phyloP scores from a whole-genome alignment of 2,113 vertebrate genomes.

The Rana temporaria region DNA sequence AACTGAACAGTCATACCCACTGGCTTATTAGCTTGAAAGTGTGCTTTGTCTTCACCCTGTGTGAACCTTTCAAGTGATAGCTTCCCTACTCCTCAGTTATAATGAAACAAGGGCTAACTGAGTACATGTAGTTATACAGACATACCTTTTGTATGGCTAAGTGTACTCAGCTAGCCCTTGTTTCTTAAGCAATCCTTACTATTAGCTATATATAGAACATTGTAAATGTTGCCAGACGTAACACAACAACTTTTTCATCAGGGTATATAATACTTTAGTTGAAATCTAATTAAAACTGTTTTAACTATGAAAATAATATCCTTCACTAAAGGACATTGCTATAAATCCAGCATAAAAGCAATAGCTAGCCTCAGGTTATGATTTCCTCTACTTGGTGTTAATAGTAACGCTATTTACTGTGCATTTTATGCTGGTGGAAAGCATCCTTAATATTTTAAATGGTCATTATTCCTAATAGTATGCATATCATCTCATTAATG shows the following conservation, averaged over 20 bases:
- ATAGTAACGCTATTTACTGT: slow-evolving; percentile 38
- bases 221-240: too few relatives aligned
- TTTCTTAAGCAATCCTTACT: too few relatives aligned
- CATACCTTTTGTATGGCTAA: too few relatives aligned
- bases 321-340: slow-evolving; percentile 40
- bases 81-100: too few relatives aligned
- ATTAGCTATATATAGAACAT: too few relatives aligned
- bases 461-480: slow-evolving; percentile 28
- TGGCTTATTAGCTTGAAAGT: too few relatives aligned
- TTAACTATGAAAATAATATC: slow-evolving; percentile 30
- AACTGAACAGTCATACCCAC: too few relatives aligned
- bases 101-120: too few relatives aligned
- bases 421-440: slow-evolving; percentile 25
- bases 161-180: too few relatives aligned
- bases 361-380: slow-evolving; percentile 28
- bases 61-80: too few relatives aligned
- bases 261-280: background rate
- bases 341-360: slow-evolving; percentile 22
- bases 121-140: too few relatives aligned
- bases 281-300: slow-evolving; percentile 29
- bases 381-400: slow-evolving; percentile 14
- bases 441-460: slow-evolving; percentile 13
- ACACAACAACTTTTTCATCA: slow-evolving; percentile 25
- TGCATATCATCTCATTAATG: slow-evolving; percentile 40
- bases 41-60: too few relatives aligned